Evolutionary conservation across 2,888 invertebrate species (phyloP).

Genomic region (Plemyria rubiginata): DNA sequence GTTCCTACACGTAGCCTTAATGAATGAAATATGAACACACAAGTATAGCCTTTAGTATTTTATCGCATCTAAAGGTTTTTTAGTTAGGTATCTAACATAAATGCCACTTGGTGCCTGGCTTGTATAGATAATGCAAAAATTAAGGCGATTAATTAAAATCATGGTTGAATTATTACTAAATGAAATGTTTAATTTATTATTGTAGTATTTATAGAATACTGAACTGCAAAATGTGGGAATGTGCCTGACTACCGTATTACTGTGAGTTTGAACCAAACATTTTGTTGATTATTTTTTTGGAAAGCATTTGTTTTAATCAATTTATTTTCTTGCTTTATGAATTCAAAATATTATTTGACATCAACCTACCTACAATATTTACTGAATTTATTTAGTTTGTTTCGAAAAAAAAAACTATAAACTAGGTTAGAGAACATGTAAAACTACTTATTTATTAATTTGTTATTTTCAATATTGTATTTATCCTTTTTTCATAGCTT

Average conservation of each 20-base stretch:
- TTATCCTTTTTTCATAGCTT: conserved; percentile 21
- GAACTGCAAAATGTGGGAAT: too few species aligned
- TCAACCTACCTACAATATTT: background rate
- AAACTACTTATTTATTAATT: conserved; percentile 13
- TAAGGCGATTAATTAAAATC: conserved; percentile 48
- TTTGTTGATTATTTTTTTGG: too few species aligned
- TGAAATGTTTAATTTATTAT: background rate
- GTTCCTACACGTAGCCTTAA: conserved; percentile 22
- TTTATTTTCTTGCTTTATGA: too few species aligned
- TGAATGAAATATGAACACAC: conserved; percentile 30
- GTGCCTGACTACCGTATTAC: too few species aligned
- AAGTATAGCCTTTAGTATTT: conserved; percentile 48
- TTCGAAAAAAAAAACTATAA: background rate
- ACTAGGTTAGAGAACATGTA: too few species aligned
- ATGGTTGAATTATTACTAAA: conserved; percentile 34
- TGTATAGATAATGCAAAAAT: conserved; percentile 51
- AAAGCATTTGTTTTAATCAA: too few species aligned
- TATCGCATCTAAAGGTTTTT: conserved; percentile 57
- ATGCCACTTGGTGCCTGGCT: conserved; percentile 67
- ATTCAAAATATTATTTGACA: too few species aligned
- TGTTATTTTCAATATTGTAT: conserved; percentile 7
- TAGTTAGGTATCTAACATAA: conserved; percentile 25
- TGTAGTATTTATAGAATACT: too few species aligned
- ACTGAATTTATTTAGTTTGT: background rate
- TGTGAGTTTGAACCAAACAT: too few species aligned